Percentiles rank a stretch among this genome's conserved stretches.
Conservation (phyloP, 2,113 vertebrate genomes). For the Anhinga anhinga region DNA sequence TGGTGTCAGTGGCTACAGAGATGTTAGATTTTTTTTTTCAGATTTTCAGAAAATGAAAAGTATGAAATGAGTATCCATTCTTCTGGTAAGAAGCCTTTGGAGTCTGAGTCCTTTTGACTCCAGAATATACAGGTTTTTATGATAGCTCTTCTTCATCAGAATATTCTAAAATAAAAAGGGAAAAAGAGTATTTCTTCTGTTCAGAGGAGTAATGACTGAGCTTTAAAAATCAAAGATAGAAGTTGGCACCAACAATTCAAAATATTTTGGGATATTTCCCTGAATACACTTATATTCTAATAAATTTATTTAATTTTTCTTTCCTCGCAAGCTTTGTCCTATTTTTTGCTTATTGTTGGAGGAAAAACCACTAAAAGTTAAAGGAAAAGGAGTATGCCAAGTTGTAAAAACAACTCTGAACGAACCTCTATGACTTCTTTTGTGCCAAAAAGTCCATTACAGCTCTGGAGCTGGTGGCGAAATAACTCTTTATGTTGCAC, state of each 20-base stretch:
- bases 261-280: background rate
- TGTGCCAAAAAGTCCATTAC: slow-evolving; percentile 7
- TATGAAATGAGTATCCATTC: background rate
- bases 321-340: background rate
- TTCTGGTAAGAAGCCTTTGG: background rate
- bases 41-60: background rate
- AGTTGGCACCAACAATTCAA: background rate
- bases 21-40: background rate
- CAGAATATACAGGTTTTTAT: background rate
- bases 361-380: background rate
- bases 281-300: background rate
- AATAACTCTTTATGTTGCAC: background rate
- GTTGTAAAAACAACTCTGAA: background rate
- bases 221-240: background rate
- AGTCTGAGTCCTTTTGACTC: background rate
- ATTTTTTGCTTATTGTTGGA: background rate
- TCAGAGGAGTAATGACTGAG: background rate
- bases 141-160: background rate
- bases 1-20: background rate
- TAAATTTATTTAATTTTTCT: background rate
- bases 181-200: background rate
- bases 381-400: background rate
- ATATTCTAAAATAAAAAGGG: background rate
- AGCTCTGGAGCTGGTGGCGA: background rate
- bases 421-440: background rate